phyloP scores from a whole-genome alignment of 1,140 invertebrate species.

The Musca domestica region DNA sequence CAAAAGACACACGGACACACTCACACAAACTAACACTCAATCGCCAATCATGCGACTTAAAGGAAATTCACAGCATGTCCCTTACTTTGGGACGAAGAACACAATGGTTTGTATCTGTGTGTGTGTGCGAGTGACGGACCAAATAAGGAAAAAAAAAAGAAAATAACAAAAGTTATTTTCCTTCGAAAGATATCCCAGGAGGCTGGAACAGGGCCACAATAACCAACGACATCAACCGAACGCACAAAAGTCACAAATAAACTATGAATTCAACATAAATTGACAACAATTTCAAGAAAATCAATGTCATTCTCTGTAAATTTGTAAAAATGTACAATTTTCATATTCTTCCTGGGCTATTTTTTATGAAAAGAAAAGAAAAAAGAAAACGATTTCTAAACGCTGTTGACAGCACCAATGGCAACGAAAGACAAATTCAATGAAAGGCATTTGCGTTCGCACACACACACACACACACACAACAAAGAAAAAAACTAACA shows the following conservation, averaged over 20 bases:
- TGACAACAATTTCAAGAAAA: slow-evolving; percentile 18
- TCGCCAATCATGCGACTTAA: too few species aligned
- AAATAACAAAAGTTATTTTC: neutral
- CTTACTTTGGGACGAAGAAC: too few species aligned
- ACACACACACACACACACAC: too few species aligned
- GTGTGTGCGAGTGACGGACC: neutral
- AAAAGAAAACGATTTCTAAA: neutral
- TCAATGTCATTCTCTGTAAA: slow-evolving; percentile 6
- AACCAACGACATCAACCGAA: too few species aligned
- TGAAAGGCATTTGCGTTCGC: too few species aligned
- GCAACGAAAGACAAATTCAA: neutral
- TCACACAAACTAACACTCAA: too few species aligned
- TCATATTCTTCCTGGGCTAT: neutral
- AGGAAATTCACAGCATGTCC: too few species aligned
- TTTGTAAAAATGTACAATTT: slow-evolving; percentile 2
- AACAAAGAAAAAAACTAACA: too few species aligned
- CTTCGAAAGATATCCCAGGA: neutral
- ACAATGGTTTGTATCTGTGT: too few species aligned
- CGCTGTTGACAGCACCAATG: slow-evolving; percentile 2
- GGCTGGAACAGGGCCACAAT: too few species aligned
- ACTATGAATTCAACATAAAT: slow-evolving; percentile 5
- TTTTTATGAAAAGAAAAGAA: too few species aligned
- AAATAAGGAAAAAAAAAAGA: neutral
- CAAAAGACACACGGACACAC: too few species aligned
- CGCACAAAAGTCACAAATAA: neutral